Percentiles rank a stretch among this genome's conserved stretches.
These are phyloP conservation scores for Troglohyphantes excavatus DNA, from an alignment of 2,888 invertebrate genomes.

Conservation along the genomic window DNA sequence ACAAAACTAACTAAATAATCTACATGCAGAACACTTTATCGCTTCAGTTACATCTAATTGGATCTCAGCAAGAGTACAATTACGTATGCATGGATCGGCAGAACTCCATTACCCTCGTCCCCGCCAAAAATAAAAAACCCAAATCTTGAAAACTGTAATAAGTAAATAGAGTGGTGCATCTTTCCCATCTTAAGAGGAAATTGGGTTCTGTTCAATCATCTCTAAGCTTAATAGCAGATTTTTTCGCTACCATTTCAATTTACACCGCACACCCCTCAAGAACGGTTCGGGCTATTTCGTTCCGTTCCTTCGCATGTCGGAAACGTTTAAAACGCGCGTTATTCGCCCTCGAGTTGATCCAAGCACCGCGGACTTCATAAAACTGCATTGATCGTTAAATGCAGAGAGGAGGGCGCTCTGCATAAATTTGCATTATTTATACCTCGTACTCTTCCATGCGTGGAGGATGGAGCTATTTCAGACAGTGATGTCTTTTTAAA, in stretches of 20 bases:
- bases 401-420: neutral
- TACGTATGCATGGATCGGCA: conserved; percentile 12
- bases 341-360: neutral
- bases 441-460: neutral
- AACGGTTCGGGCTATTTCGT: neutral
- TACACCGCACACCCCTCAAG: neutral
- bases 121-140: conserved; percentile 1
- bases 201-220: conserved; percentile 29
- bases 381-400: conserved; percentile 51
- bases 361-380: conserved; percentile 30
- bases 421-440: conserved; percentile 55
- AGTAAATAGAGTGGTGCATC: no score
- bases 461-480: neutral
- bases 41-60: no score
- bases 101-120: neutral
- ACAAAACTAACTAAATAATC: no score
- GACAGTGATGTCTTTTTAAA: conserved; percentile 17
- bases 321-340: conserved; percentile 6
- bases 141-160: no score
- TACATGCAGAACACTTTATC: no score
- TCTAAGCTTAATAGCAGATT: neutral
- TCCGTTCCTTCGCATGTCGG: neutral
- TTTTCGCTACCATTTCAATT: neutral
- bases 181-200: no score
- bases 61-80: no score